A percentile compares a stretch with the other conserved stretches of the same genome.
Conservation (phyloP, 23 tunicate genomes). For the Botrylloides violaceus region DNA sequence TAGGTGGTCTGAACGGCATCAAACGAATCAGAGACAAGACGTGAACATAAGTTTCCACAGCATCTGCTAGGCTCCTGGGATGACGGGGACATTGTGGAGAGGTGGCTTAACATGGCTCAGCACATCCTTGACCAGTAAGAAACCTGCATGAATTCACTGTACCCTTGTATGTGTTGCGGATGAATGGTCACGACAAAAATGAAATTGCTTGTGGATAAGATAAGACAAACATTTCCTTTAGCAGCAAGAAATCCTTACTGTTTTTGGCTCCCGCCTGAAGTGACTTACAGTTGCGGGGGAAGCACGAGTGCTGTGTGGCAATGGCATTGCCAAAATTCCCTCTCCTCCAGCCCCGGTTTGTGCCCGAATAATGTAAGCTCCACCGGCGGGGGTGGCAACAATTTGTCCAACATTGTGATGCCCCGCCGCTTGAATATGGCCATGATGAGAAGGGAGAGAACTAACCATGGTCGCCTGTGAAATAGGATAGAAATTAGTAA, state of each 20-base stretch:
- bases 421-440: slow-evolving; percentile 15
- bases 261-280: slow-evolving; percentile 99
- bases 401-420: slow-evolving; percentile 57
- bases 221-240: too few relatives aligned
- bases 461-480: slow-evolving; percentile 22
- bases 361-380: slow-evolving; percentile 70
- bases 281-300: slow-evolving; percentile 99
- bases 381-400: slow-evolving; percentile 84
- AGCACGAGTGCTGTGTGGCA: slow-evolving; percentile 59
- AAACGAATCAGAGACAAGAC: too few relatives aligned
- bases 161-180: too few relatives aligned
- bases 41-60: too few relatives aligned
- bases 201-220: too few relatives aligned
- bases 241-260: slow-evolving; percentile 60
- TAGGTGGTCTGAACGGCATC: too few relatives aligned
- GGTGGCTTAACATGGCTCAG: too few relatives aligned
- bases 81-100: too few relatives aligned
- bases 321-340: slow-evolving; percentile 69
- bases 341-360: slow-evolving; percentile 34
- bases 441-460: slow-evolving; percentile 14
- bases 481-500: neutral
- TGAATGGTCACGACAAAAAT: too few relatives aligned
- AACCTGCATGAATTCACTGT: too few relatives aligned
- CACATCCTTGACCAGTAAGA: too few relatives aligned
- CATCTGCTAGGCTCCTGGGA: too few relatives aligned